These are phyloP conservation scores for Drosophila athabasca DNA, from an alignment of 1,140 invertebrate species.

Conservation along the genomic window DNA sequence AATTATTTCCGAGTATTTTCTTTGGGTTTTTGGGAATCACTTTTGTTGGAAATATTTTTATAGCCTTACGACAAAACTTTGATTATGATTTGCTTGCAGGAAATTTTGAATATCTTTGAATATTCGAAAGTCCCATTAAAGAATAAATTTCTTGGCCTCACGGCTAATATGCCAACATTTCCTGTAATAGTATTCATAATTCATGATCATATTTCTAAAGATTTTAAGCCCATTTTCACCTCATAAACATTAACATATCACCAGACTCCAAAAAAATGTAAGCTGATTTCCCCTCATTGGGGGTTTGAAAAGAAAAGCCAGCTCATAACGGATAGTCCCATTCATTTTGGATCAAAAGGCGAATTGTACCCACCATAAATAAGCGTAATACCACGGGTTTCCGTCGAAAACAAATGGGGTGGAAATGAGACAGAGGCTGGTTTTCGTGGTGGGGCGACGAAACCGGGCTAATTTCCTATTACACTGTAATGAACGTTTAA, in stretches of 20 bases:
- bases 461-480: slow-evolving; percentile 78
- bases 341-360: slow-evolving; percentile 43
- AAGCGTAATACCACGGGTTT: slow-evolving; percentile 51
- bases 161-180: no score
- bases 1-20: not conserved
- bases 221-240: no score
- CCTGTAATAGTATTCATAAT: no score
- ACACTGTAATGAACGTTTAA: slow-evolving; percentile 65
- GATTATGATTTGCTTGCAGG: not conserved
- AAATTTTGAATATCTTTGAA: no score
- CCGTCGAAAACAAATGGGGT: slow-evolving; percentile 35
- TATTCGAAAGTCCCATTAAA: no score
- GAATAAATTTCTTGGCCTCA: no score
- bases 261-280: not conserved
- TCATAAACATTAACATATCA: no score
- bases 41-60: not conserved
- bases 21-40: slow-evolving; percentile 23
- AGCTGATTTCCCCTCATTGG: slow-evolving; percentile 1
- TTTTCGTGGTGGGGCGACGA: slow-evolving; percentile 21
- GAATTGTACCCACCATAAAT: slow-evolving; percentile 53
- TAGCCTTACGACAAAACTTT: not conserved
- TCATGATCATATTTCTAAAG: no score
- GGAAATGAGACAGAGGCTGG: slow-evolving; percentile 11
- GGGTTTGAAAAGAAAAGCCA: slow-evolving; percentile 6
- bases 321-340: slow-evolving; percentile 51